Base-by-base conservation (phyloP, 2,113 vertebrate genomes). In the Nicator chloris region DNA sequence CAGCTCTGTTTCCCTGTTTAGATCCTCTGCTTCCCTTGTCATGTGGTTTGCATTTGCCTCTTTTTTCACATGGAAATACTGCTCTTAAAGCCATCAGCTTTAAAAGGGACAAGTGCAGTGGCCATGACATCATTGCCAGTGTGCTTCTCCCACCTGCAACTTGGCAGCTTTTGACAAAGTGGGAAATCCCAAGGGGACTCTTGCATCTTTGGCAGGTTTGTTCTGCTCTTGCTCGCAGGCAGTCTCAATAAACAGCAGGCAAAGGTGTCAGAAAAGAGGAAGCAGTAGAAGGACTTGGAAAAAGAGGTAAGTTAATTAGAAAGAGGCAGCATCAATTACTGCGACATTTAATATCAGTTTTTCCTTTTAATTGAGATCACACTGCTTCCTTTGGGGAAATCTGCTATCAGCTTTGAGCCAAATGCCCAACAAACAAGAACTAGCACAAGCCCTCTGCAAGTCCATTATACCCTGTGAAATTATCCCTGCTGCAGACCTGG, bases 51-150 rank as follows among this genome's bases (percentile, higher is more conserved):
- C 51, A 75, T 90, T 83, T 73, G 39, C 40, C 31, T 86, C 12
- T 65, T 59, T 90, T 82, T 91, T 70, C 42, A 45, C 17, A 18
- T 80, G 54, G 86, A 78, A 94, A 91, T 39, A 28, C 35, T 73
- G 59, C 49, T 93, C 90, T 71, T 49, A 68, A 59, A 87, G 33
- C 49, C 33, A 5, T 56, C 88, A 53, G 57, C 7, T 61, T 28
- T 61, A 61, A 40, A 28, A 0, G 49, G 51, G 24, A 51, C 37
- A 42, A 90, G 24, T 0, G 0, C 31, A 69, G 35, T 0, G 0
- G 47, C 65, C 76, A 19, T 70, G 71, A 61, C 4, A 7, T 44
- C 81, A 63, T 13, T 88, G 81, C 78, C 71, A 85, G 44, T 23
- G 4, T 21, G 63, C 26, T 71, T 79, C 64, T 90, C 35, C 35